Base-by-base conservation (phyloP, 2,888 invertebrate species). In the Ommatoiulus sabulosus region DNA sequence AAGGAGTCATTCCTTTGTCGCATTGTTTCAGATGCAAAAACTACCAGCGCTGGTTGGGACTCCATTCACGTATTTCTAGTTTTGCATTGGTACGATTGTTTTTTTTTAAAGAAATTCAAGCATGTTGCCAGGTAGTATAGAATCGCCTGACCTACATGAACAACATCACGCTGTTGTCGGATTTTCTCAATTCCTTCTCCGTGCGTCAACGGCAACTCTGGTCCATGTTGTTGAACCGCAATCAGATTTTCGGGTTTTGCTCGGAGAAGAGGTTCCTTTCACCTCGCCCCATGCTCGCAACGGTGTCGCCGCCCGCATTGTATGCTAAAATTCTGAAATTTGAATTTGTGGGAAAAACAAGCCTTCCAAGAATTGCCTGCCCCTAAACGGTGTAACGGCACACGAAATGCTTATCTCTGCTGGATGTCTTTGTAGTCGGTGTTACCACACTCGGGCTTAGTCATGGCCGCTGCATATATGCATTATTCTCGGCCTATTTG, bases 331-430 rank as follows among this genome's bases (percentile, higher is more conserved):
- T 20, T 63, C 4, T 20, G n/a, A n/a, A 5, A 63, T 63, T 63
- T 63, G 63, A 63, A 63, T 63, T 63, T 63, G n/a, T n/a, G 63
- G 20, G 57, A 10, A 7, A 20, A 63, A 63, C 10, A 63, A 20
- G 63, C 63, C n/a, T 63, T 57, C 48, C 48, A 57, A n/a, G 63
- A 63, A 63, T 35, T 63, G 20, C 20, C 63, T 20, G 20, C 35
- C 63, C n/a, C 57, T 57, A 48, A 57, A 20, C 63, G 15, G n/a
- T 63, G 63, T 63, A 63, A 63, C 63, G 63, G 63, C 63, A 63
- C 8, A 63, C 8, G 63, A 63, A 63, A 63, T 63, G 20, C 63
- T 20, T 63, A 20, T 63, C n/a, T 20, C 63, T 63, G 63, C 6
- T 20, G 63, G 63, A 63, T 20, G 63, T 63, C 63, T 63, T 63